Evolutionary conservation across 2,113 vertebrate species (phyloP), one percentile per base, ranked within the genome.

Genomic region (Romanogobio albipinnatus): DNA sequence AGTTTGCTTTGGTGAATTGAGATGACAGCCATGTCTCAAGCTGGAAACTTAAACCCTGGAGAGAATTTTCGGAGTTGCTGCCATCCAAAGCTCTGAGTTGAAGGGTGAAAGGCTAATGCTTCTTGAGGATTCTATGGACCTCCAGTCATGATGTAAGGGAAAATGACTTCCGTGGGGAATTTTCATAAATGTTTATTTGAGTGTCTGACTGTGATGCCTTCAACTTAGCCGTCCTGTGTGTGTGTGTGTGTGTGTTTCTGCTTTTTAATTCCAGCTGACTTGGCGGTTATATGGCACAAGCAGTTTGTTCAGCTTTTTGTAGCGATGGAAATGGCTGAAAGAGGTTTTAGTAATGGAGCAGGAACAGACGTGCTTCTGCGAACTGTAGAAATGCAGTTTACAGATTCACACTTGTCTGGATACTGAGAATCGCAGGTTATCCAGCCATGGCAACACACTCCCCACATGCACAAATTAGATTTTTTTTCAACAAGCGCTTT

Each of bases 51-150:
- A 79, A 80, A 62, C 43, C 85, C 85, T 61, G 43, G 51, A 81
- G 70, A 81, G 76, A 68, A 58, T 70, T 43, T 80, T 68, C 14
- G 0, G 49, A 26, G 29, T 56, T 51, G 17, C 51, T 78, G 14
- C 39, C 36, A 29, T 71, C 29, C n/a, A 61, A 75, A 61, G 82
- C 68, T 79, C 77, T 79, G 74, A 4, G n/a, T 86, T 89, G 82
- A 85, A 87, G 86, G 88, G 90, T 91, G 90, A 92, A 90, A 92
- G 89, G 88, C 90, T 90, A 91, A 91, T 92, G 90, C 89, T 73
- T 78, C 1, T 75, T 87, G 90, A 90, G 47, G 86, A 73, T 45
- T 89, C 45, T 56, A 78, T 80, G 33, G 51, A 74, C 29, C 78
- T 64, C 75, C 61, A 79, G 29, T 85, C 68, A 29, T 79, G 68